Evolutionary conservation across 2,797 vertebrate species (phyloP).

Genomic region (Urophycis tenuis): DNA sequence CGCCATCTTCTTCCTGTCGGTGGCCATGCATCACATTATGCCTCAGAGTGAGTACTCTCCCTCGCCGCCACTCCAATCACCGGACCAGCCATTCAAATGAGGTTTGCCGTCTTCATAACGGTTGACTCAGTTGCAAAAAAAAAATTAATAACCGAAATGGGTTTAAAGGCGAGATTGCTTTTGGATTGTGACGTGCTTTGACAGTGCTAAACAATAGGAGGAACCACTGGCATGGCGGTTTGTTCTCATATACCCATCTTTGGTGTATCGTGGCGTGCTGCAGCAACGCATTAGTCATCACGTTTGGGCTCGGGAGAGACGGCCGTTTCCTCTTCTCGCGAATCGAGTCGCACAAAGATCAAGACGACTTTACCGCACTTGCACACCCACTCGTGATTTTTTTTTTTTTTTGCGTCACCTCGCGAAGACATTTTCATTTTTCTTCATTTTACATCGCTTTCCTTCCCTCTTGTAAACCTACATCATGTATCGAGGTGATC

Average conservation of each 20-base stretch:
- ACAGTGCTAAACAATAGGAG: constrained; percentile 11
- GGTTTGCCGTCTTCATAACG: not conserved
- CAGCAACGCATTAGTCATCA: not conserved
- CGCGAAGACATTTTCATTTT: not conserved
- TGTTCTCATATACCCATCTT: not conserved
- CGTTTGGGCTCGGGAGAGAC: not conserved
- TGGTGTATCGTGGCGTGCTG: not conserved
- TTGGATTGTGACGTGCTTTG: not conserved
- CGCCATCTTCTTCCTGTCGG: constrained; percentile 94
- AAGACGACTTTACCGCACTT: not conserved
- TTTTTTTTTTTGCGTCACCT: not conserved
- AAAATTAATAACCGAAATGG: not conserved
- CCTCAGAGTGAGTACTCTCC: constrained; percentile 77
- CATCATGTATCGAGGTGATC: not conserved
- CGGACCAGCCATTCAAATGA: not conserved
- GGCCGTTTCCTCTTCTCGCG: not conserved
- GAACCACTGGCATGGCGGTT: constrained; percentile 40
- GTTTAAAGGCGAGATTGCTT: not conserved
- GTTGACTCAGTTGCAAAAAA: not conserved
- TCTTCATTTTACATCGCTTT: too few relatives aligned
- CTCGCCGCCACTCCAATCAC: not conserved
- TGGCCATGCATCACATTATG: constrained; percentile 95
- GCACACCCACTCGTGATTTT: not conserved
- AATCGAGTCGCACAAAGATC: not conserved
- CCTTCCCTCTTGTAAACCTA: not conserved